Percentiles rank a stretch among this genome's conserved stretches.
phyloP scores from a whole-genome alignment of 2,797 vertebrate species.

The Enoplosus armatus region DNA sequence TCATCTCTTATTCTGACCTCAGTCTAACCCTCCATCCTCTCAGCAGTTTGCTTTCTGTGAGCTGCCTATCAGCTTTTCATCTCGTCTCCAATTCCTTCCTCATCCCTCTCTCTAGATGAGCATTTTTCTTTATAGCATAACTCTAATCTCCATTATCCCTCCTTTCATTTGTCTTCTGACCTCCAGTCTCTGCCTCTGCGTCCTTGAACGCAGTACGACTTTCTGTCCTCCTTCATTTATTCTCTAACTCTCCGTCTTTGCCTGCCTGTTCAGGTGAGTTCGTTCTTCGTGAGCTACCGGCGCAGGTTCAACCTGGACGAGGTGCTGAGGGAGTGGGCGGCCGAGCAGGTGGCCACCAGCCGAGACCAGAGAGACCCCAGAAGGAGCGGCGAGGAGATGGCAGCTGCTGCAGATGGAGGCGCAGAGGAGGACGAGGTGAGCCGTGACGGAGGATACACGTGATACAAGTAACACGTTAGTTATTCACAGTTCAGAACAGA shows the following conservation, averaged over 20 bases:
- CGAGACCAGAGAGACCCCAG: constrained; percentile 73
- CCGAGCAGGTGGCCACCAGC: constrained; percentile 88
- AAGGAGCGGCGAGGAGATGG: constrained; percentile 78
- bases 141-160: constrained; percentile 39
- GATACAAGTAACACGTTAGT: not conserved
- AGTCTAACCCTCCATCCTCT: not conserved
- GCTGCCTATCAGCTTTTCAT: constrained; percentile 41
- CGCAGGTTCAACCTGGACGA: constrained; percentile 94
- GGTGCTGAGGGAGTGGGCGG: constrained; percentile 94
- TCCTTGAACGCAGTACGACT: constrained; percentile 22
- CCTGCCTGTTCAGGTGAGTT: constrained; percentile 86
- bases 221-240: not conserved
- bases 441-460: not conserved
- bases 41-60: constrained; percentile 5
- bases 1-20: constrained; percentile 8
- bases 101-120: constrained; percentile 4
- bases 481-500: not conserved
- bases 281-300: constrained; percentile 93
- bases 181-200: not conserved
- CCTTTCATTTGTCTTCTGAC: constrained; percentile 24
- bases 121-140: constrained; percentile 7
- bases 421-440: constrained; percentile 82
- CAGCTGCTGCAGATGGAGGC: constrained; percentile 72
- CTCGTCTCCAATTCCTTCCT: constrained; percentile 24
- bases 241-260: not conserved